Base-by-base conservation (phyloP, 2,797 vertebrate genomes). In the Cyclopterus lumpus region DNA sequence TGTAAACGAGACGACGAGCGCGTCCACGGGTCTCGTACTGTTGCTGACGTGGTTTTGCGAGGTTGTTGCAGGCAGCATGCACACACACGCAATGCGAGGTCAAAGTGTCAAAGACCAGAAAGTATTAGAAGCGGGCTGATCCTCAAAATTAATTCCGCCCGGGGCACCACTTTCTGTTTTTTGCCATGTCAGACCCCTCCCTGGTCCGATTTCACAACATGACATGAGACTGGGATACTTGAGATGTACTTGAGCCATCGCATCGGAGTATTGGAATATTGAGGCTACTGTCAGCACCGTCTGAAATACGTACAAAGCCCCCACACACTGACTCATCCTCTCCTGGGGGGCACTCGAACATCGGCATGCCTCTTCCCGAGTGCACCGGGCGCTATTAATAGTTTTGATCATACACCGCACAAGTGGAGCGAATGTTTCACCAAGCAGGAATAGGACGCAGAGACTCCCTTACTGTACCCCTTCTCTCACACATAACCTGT, bases 351-450 rank as follows among this genome's bases (percentile, higher is more conserved):
- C 67, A 18, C 49, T 4, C 0, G 0, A 3, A 42, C 9, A 61
- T 79, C 40, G 71, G 40, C 22, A 12, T 4, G 22, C 44, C 11
- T 57, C 24, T 48, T 54, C n/a, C n/a, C 12, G 4, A 30, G 36
- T 16, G 64, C 55, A 58, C 76, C 51, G 40, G 40, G 16, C 3
- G 0, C 83, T 86, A 92, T 86, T 73, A 82, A 88, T 90, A 91
- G n/a, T 71, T 36, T 18, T 64, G 34, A 73, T 71, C 76, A 82
- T 54, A 38, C 58, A n/a, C 15, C 3, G 16, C 53, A 77, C 62
- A 88, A 87, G 82, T 77, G 53, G 75, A 71, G 69, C 86, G 54
- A 60, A 64, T 36, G 34, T 69, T 42, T 71, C 40, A 51, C 40
- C 3, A 18, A 38, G 53, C 40, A 49, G n/a, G 72, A 42, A 79